Conservation (phyloP, 2,888 invertebrate species). For the Polydrusus cervinus region DNA sequence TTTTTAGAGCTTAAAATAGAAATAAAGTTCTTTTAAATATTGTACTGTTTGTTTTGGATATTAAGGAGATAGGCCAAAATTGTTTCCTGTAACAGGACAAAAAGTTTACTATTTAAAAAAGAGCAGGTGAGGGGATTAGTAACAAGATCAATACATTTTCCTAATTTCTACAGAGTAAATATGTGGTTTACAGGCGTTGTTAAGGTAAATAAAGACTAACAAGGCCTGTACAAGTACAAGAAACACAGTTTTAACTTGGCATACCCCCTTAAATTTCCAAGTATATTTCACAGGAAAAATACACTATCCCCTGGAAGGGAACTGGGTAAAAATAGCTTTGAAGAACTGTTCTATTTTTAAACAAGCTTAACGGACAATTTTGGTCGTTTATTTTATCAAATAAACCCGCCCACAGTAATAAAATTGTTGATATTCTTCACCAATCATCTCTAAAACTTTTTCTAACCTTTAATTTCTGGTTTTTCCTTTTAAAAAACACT, state of each 20-base stretch:
- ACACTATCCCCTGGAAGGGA: constrained; percentile 30
- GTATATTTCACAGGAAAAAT: constrained; percentile 32
- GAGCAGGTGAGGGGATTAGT: too few relatives aligned
- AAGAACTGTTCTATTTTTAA: constrained; percentile 44
- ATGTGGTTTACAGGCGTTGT: background rate
- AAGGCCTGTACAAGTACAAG: background rate
- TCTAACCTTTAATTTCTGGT: constrained; percentile 24
- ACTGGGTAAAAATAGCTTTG: constrained; percentile 37
- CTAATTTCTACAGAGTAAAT: too few relatives aligned
- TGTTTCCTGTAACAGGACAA: background rate
- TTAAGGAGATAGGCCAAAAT: constrained; percentile 28
- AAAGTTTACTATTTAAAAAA: too few relatives aligned
- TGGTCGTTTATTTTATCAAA: constrained; percentile 37
- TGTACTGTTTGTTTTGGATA: constrained; percentile 20
- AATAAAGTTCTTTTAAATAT: constrained; percentile 22
- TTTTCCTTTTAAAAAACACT: background rate
- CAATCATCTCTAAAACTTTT: constrained; percentile 27
- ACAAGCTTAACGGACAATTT: constrained; percentile 37
- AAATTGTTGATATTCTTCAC: constrained; percentile 39
- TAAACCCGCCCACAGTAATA: constrained; percentile 35
- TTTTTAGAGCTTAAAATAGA: constrained; percentile 44
- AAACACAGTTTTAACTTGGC: background rate
- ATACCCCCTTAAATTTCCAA: constrained; percentile 34
- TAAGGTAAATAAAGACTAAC: background rate
- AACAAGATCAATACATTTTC: too few relatives aligned